Evolutionary conservation across 2,888 invertebrate genomes (phyloP), one percentile per base, ranked within the genome.

Genomic region (Macrosiphum euphorbiae): DNA sequence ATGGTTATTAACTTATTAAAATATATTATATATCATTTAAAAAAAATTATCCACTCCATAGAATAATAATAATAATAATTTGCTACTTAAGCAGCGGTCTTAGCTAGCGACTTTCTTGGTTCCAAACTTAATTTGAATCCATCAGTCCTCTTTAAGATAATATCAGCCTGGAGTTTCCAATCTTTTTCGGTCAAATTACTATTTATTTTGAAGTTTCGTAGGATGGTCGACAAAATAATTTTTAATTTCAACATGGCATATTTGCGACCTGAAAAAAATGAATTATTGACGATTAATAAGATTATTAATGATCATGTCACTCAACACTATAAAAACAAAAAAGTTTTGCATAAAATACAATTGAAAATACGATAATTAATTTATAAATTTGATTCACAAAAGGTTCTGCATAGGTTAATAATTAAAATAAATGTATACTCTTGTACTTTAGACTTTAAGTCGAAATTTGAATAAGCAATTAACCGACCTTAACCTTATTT

Each of bases 241-340:
- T 98, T 98, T 95, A 98, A 96, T 95, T 98, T 98, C 95, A 98
- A 96, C 97, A 98, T 97, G 84, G 98, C 98, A 95, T 97, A 98
- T 96, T 98, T 98, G 94, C 98, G 97, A 96, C 97, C 98, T 98
- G 96, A 95, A 95, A 96, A 92, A 94, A 88, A 94, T 90, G 52
- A 44, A 95, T 94, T 90, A 91, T 67, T 92, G 35, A 86, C 44
- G 11, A n/a, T 88, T 84, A 44, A 44, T 91, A 67, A 50, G 91
- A 90, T 85, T 88, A n/a, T 89, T 24, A 67, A 61, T n/a, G 41
- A 50, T 61, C 41, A 26, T 13, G 24, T 28, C 1, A 26, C 28
- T 0, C 26, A 20, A 26, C 16, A n/a, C 10, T 55, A 89, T 55
- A 47, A 89, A 89, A 58, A 55, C 84, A 20, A 41, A 20, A 50